Evolutionary conservation across 2,797 vertebrate species (phyloP), one percentile per base, ranked within the genome.

Genomic region (Pangasius sanitwongsei): DNA sequence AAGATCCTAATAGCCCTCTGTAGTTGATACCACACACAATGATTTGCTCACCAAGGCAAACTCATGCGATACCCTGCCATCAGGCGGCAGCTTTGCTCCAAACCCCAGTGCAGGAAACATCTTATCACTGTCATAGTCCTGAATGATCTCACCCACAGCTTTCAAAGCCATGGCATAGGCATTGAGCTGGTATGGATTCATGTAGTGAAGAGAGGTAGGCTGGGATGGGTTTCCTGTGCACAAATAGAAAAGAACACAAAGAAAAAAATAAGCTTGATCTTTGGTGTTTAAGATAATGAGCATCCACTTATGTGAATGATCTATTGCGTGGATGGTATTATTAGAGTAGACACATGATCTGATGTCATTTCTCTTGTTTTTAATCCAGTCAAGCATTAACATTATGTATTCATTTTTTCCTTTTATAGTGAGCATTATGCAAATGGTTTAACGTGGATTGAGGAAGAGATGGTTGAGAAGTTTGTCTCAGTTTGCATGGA

Each of bases 101-200:
- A 99, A 99, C 61, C 98, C 98, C 83, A 99, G 96, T 5, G 98
- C 98, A 25, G 98, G 98, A 93, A 99, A 99, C 97, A 99, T 97
- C 96, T 99, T 99, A 93, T 99, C 98, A 57, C 97, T 99, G 94
- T 99, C 98, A 34, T 99, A 99, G 95, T 99, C 98, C 96, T 99
- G 98, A 94, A 99, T 98, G 87, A 99, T 99, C 95, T 99, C 98
- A 6, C 98, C 98, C 11, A 99, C 97, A 0, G 98, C 98, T 90
- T 97, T 97, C 93, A 99, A 94, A 0, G 98, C 98, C 98, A 99
- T 97, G 65, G 97, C 98, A 63, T 99, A 99, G 87, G 98, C 97
- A 20, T 99, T 99, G 89, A 99, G 95, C 91, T 99, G 98, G 93
- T 99, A 99, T 1, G 98, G 98, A 89, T 97, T 99, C 97, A 99